Evolutionary conservation across 1,140 invertebrate species (phyloP), one percentile per base, ranked within the genome.

Genomic region (Platyscapa corneri): DNA sequence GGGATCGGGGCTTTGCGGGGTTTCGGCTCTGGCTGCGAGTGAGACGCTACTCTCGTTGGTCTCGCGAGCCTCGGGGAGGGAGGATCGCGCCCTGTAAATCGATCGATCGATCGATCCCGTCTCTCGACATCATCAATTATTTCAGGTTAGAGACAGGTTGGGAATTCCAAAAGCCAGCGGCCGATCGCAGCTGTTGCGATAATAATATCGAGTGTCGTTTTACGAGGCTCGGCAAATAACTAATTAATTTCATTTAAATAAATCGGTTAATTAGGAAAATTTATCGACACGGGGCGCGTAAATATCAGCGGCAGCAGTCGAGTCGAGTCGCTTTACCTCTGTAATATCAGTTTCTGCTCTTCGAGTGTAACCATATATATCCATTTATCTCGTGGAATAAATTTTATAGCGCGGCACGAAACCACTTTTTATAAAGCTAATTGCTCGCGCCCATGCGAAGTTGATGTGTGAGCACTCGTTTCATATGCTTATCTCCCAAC

Each of bases 381-480:
- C 30, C 70, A 76, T 64, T 75, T 64, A 77, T 83, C 82, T 83
- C 27, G 3, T n/a, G 18, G 39, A 83, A 83, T 83, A 77, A 83
- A 77, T 83, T 83, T 77, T 77, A 77, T 56, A 77, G 82, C n/a
- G 16, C 49, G 42, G 34, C 82, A 83, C 74, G 74, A 74, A 64
- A 67, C 27, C 56, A 67, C 42, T 83, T 77, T 77, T 77, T 83
- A 83, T 83, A 65, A 46, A 81, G 64, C 42, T 83, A 83, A 83
- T 83, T 83, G 82, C 82, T 34, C 34, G 12, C 32, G 27, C 56
- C 60, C 82, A 83, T 83, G 82, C 82, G 49, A 83, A 37, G 39
- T 77, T 77, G 74, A 76, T 67, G 74, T 65, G 60, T 30, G 49
- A 67, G 39, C 74, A 49, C 10, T 46, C 74, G 32, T 76, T 64